Conservation (phyloP, 2,113 vertebrate species). For the Chaenogobius annularis region DNA sequence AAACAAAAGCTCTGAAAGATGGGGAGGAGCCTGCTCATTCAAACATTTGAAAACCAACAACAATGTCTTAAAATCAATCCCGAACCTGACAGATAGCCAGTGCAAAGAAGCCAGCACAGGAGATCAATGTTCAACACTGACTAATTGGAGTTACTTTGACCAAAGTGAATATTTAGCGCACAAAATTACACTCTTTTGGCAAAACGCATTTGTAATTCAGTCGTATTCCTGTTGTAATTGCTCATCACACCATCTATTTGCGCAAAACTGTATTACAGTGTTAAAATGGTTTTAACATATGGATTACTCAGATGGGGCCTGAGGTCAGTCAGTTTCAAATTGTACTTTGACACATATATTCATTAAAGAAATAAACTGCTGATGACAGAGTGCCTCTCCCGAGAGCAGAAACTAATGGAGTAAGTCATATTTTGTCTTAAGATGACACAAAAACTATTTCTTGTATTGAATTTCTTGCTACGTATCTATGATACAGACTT, state of each 20-base stretch:
- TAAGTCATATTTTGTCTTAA: not conserved
- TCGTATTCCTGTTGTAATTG: not conserved
- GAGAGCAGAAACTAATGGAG: conserved; percentile 2
- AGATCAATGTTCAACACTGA: not conserved
- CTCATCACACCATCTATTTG: not conserved
- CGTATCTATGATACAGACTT: conserved; percentile 20
- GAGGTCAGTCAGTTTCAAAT: not conserved
- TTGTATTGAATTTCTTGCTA: conserved; percentile 15
- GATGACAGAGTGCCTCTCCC: not conserved
- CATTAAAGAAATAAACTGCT: not conserved
- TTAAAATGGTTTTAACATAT: not conserved
- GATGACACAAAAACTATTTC: conserved; percentile 3
- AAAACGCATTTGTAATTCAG: not conserved
- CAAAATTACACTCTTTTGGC: not conserved
- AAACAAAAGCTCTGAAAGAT: no score
- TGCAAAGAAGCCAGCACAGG: no score
- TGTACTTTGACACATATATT: not conserved
- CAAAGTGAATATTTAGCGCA: not conserved
- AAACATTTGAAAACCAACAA: no score
- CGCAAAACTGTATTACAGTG: not conserved
- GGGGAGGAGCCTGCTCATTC: no score
- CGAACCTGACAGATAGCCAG: no score
- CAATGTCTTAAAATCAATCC: no score
- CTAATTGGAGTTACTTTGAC: not conserved
- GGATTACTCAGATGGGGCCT: not conserved